phyloP scores from a whole-genome alignment of 2,113 vertebrate species.

The Nyctereutes procyonoides region DNA sequence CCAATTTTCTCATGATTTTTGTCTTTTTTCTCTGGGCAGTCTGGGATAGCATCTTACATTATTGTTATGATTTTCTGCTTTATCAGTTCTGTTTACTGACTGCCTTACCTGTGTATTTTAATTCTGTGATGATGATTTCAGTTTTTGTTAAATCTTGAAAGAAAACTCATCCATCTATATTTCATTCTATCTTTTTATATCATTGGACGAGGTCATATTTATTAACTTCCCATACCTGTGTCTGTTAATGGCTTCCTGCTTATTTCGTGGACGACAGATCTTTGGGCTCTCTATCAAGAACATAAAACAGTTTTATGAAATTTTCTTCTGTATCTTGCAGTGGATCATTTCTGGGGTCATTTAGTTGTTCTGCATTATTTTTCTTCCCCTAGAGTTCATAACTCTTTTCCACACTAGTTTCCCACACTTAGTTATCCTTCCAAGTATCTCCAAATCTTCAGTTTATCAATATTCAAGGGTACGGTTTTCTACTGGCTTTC shows the following conservation, averaged over 20 bases:
- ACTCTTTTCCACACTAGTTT: not conserved
- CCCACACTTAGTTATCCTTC: not conserved
- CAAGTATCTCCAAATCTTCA: not conserved
- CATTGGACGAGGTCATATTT: not conserved
- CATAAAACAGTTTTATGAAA: not conserved
- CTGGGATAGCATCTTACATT: not conserved
- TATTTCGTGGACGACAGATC: not conserved
- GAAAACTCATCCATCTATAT: not conserved
- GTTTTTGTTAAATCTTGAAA: slow-evolving; percentile 8
- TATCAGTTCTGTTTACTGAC: not conserved
- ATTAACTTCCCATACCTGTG: not conserved
- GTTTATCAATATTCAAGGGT: not conserved
- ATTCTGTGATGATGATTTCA: slow-evolving; percentile 39
- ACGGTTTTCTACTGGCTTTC: not conserved
- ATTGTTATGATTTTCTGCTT: not conserved
- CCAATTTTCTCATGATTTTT: not conserved
- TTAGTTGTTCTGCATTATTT: not conserved
- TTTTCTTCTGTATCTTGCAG: not conserved
- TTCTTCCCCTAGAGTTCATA: not conserved
- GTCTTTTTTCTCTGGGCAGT: not conserved
- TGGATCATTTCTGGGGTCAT: not conserved
- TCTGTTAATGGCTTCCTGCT: not conserved
- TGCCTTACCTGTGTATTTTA: not conserved
- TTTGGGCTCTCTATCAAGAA: not conserved
- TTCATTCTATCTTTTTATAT: not conserved